phyloP scores from a whole-genome alignment of 2,113 vertebrate genomes.

The Nothoprocta perdicaria region DNA sequence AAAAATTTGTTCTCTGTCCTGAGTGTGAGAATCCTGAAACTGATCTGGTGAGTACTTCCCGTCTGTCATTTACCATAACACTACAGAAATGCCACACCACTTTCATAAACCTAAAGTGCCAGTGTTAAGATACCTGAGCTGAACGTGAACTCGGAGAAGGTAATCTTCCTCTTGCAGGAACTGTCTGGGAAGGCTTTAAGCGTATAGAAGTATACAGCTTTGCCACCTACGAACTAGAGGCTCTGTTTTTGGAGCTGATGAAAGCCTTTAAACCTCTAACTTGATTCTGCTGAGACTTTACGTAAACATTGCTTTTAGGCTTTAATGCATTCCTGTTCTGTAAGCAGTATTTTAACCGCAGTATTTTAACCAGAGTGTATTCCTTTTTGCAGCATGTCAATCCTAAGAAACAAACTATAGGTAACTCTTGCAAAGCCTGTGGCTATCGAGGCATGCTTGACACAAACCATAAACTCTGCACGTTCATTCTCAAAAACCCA shows the following conservation, averaged over 20 bases:
- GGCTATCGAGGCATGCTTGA: conserved; percentile 98
- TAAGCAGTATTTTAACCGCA: background rate
- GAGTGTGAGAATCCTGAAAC: conserved; percentile 99
- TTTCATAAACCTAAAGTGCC: background rate
- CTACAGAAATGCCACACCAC: fast-evolving
- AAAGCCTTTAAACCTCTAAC: fast-evolving
- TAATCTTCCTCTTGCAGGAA: fast-evolving
- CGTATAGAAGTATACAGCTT: fast-evolving
- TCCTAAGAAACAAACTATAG: conserved; percentile 99
- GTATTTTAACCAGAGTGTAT: background rate
- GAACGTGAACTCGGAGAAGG: fast-evolving
- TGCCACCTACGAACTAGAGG: fast-evolving
- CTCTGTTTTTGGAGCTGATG: background rate
- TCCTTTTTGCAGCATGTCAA: conserved; percentile 90
- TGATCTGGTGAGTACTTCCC: conserved; percentile 85
- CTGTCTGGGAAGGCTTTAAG: background rate
- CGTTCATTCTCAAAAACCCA: conserved; percentile 99
- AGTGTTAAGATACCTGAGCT: background rate
- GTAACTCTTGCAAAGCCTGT: conserved; percentile 98
- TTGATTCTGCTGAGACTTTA: background rate
- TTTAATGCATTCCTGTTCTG: fast-evolving
- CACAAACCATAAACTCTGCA: conserved; percentile 99
- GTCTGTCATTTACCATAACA: fast-evolving
- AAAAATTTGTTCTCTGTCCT: conserved; percentile 99
- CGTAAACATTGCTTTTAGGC: background rate